Percentiles rank a stretch among this genome's conserved stretches.
Evolutionary conservation across 2,113 vertebrate genomes (phyloP).

Genomic region (Nerophis ophidion): DNA sequence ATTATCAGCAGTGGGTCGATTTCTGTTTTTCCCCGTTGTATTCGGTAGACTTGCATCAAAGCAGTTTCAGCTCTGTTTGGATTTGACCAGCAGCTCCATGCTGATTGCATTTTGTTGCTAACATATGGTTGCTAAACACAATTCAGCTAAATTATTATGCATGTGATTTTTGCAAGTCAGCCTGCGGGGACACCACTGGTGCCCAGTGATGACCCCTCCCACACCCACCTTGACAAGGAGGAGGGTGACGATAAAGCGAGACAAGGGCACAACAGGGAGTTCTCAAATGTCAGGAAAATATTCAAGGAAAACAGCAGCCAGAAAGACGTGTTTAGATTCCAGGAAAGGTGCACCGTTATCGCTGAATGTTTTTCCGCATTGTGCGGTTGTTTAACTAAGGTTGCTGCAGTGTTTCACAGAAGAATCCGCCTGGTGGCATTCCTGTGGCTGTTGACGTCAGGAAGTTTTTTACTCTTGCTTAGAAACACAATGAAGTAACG

Average conservation of each 20-base stretch:
- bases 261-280: constrained; percentile 16
- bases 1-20: too few species aligned
- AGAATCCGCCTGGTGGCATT: constrained; percentile 67
- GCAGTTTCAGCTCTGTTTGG: too few species aligned
- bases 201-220: constrained; percentile 2
- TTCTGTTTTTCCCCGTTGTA: too few species aligned
- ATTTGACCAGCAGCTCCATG: too few species aligned
- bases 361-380: constrained; percentile 50
- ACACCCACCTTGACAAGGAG: not conserved
- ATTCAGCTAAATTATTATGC: not conserved
- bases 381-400: constrained; percentile 55
- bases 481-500: constrained; percentile 62
- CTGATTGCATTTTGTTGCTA: too few species aligned
- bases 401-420: constrained; percentile 38
- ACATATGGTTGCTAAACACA: too few species aligned
- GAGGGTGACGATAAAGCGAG: not conserved
- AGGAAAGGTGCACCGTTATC: constrained; percentile 54
- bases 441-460: constrained; percentile 60
- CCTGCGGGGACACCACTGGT: constrained; percentile 15
- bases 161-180: constrained; percentile 4
- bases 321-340: constrained; percentile 25
- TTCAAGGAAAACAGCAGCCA: constrained; percentile 14
- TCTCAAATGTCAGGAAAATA: constrained; percentile 38
- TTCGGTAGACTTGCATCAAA: too few species aligned
- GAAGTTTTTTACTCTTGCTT: constrained; percentile 48